Percentiles rank a stretch among this genome's conserved stretches.
These are phyloP conservation scores for Clarias magur DNA, from an alignment of 2,113 vertebrate genomes.

Conservation along the genomic window DNA sequence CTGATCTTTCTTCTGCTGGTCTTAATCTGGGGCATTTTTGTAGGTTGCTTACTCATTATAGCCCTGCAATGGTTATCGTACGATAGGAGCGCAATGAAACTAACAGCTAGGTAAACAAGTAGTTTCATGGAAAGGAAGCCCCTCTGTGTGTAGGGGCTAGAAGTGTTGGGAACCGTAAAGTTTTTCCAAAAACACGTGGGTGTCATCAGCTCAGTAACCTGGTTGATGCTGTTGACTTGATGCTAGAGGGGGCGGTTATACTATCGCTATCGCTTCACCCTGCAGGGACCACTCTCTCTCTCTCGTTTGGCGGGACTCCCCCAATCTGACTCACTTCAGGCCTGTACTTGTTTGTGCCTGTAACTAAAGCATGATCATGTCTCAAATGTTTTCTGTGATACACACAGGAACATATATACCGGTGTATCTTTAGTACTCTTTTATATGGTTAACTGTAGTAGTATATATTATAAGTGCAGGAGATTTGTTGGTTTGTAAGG, in stretches of 20 bases:
- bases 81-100: constrained; percentile 45
- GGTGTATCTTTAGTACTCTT: neutral
- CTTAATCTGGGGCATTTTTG: constrained; percentile 53
- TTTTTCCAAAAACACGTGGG: constrained; percentile 59
- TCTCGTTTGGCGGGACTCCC: constrained; percentile 40
- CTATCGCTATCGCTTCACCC: constrained; percentile 24
- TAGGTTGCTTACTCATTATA: constrained; percentile 58
- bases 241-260: constrained; percentile 35
- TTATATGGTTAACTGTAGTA: constrained; percentile 23
- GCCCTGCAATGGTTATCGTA: constrained; percentile 43
- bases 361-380: constrained; percentile 37
- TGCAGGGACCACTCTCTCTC: constrained; percentile 40
- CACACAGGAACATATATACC: constrained; percentile 7
- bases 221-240: constrained; percentile 27
- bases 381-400: constrained; percentile 2
- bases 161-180: constrained; percentile 56
- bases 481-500: neutral
- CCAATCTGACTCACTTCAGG: constrained; percentile 47
- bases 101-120: constrained; percentile 51
- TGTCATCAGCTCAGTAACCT: constrained; percentile 44
- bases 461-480: constrained; percentile 2
- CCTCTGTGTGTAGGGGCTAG: constrained; percentile 43
- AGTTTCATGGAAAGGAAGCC: constrained; percentile 55
- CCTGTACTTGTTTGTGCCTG: constrained; percentile 41
- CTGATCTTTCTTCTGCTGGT: constrained; percentile 6